phyloP scores from a whole-genome alignment of 2,113 vertebrate genomes.

The Ailurus styani region DNA sequence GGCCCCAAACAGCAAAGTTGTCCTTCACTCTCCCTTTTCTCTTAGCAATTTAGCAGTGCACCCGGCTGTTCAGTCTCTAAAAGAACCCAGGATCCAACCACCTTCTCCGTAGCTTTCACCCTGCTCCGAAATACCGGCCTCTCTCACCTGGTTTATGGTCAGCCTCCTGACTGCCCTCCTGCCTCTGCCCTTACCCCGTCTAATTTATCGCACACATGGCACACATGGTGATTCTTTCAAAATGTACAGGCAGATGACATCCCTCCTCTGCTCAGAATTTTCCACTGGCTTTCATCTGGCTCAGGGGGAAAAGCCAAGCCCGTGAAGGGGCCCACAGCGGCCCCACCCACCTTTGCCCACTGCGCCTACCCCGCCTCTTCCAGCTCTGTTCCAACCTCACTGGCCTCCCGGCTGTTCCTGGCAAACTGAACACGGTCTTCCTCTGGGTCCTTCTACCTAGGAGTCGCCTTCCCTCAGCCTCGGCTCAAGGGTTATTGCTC shows the following conservation, averaged over 20 bases:
- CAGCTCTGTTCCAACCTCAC: background rate
- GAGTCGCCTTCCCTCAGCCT: background rate
- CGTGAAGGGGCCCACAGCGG: fast-evolving
- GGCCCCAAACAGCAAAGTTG: background rate
- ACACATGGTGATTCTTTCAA: no score
- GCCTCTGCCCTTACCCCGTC: background rate
- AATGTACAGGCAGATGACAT: background rate
- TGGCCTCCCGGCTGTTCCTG: background rate
- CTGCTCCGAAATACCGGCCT: background rate
- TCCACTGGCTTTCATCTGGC: background rate
- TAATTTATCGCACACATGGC: background rate
- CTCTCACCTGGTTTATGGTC: background rate
- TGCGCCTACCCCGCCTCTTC: background rate
- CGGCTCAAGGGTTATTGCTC: background rate
- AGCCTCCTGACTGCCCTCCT: background rate
- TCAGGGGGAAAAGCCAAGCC: background rate
- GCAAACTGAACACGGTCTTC: no score
- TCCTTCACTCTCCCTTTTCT: background rate
- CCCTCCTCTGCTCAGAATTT: background rate
- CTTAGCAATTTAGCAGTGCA: background rate
- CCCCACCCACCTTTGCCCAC: no score
- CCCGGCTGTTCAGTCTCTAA: background rate
- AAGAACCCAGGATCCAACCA: background rate
- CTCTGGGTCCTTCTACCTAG: background rate
- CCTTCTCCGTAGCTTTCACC: background rate